Evolutionary conservation across 2,113 vertebrate species (phyloP).

Genomic region (Lagopus muta): DNA sequence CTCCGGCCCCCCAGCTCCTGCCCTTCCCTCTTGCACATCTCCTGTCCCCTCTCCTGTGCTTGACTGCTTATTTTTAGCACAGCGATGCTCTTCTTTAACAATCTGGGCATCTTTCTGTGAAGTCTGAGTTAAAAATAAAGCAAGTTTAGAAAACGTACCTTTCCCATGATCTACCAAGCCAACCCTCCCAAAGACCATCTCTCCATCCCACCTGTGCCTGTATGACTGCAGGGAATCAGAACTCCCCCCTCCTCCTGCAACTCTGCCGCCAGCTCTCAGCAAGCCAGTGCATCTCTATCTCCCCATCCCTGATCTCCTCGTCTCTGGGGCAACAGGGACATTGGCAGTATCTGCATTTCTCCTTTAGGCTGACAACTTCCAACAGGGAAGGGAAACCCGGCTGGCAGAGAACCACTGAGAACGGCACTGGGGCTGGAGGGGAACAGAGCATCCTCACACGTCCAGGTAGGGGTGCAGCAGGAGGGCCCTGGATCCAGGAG

Average conservation of each 20-base stretch:
- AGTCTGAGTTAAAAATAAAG: background rate
- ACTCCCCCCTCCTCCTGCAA: background rate
- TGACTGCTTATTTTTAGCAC: background rate
- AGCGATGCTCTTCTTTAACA: background rate
- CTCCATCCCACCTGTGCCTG: background rate
- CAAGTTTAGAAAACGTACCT: background rate
- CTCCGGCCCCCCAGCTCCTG: constrained; percentile 37
- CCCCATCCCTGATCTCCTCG: background rate
- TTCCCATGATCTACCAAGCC: background rate
- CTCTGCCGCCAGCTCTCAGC: background rate
- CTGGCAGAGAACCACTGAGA: background rate
- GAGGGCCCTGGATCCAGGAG: background rate
- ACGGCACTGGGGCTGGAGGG: background rate
- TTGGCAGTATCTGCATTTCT: background rate
- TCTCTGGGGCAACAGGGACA: background rate
- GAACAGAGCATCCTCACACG: background rate
- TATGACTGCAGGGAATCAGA: background rate
- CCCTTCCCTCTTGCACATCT: background rate
- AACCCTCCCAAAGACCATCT: background rate
- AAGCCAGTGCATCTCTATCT: background rate
- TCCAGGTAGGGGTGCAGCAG: background rate
- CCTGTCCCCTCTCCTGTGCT: background rate
- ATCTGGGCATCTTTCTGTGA: background rate
- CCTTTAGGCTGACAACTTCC: background rate
- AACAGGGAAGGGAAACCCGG: background rate